Conservation (phyloP, 2,888 invertebrate species). For the Lysandra coridon region DNA sequence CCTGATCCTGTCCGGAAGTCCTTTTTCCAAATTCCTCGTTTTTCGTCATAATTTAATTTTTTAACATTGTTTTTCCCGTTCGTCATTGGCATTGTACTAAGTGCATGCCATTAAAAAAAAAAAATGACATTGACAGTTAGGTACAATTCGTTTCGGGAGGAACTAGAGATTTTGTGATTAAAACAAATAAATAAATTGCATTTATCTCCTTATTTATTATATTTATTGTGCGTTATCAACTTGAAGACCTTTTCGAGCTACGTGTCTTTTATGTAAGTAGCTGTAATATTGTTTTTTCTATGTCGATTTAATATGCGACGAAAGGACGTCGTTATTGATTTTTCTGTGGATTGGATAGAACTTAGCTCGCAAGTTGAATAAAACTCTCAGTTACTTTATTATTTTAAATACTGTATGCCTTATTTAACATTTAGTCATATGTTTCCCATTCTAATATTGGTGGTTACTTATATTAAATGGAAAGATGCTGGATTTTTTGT, state of each 20-base stretch:
- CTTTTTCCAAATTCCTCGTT: too few relatives aligned
- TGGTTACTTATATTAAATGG: neutral
- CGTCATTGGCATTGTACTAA: too few relatives aligned
- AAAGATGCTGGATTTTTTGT: neutral
- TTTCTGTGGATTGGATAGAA: conserved; percentile 34
- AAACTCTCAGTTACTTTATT: neutral
- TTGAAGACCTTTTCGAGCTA: neutral
- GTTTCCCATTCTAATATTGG: neutral
- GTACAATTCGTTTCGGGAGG: neutral
- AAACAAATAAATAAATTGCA: conserved; percentile 23
- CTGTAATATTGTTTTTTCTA: neutral
- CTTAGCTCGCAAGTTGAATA: conserved; percentile 24
- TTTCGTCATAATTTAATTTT: too few relatives aligned
- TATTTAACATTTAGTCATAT: neutral
- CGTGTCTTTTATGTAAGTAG: conserved; percentile 5
- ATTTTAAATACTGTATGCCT: neutral
- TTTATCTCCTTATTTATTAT: conserved; percentile 1
- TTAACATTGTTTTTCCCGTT: too few relatives aligned
- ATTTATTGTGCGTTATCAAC: neutral
- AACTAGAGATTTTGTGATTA: neutral
- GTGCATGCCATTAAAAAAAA: too few relatives aligned
- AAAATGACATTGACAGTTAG: neutral
- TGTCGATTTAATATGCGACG: neutral
- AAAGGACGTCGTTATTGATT: conserved; percentile 35
- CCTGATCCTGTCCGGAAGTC: too few relatives aligned